A percentile compares a stretch with the other conserved stretches of the same genome.
These are phyloP conservation scores for Morus bassanus DNA, from an alignment of 2,797 vertebrate genomes.

Conservation along the genomic window DNA sequence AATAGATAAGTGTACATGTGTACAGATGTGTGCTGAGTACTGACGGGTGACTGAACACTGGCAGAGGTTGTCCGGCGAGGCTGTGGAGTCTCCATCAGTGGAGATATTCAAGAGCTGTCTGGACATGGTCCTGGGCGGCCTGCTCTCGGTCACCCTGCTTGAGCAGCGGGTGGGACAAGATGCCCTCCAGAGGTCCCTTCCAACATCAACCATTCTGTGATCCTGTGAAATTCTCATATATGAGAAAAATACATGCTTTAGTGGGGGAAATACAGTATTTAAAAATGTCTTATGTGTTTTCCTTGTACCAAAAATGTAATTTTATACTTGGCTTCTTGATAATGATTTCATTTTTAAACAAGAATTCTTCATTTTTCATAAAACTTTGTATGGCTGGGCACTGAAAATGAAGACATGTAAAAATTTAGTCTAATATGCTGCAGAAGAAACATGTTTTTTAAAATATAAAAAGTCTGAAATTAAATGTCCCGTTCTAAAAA, in stretches of 20 bases:
- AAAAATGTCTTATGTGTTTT: not conserved
- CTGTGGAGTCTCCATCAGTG: not conserved
- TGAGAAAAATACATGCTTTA: not conserved
- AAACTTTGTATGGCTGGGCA: not conserved
- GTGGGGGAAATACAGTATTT: not conserved
- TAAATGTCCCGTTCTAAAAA: not conserved
- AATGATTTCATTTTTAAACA: not conserved
- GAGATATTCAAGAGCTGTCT: not conserved
- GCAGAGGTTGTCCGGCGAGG: not conserved
- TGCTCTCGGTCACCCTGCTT: not conserved
- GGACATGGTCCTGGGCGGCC: not conserved
- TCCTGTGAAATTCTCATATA: not conserved
- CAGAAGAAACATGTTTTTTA: not conserved
- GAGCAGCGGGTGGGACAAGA: not conserved
- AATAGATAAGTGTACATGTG: accelerated
- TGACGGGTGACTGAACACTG: not conserved
- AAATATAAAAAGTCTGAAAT: not conserved
- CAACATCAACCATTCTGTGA: not conserved
- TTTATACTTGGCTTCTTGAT: not conserved
- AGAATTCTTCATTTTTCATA: not conserved
- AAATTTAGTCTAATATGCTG: not conserved
- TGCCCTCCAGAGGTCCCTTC: not conserved
- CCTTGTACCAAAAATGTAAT: not conserved
- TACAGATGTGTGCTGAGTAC: not conserved
- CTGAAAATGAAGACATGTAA: not conserved